Conservation (phyloP, 2,888 invertebrate species). For the Willowsia nigromaculata region DNA sequence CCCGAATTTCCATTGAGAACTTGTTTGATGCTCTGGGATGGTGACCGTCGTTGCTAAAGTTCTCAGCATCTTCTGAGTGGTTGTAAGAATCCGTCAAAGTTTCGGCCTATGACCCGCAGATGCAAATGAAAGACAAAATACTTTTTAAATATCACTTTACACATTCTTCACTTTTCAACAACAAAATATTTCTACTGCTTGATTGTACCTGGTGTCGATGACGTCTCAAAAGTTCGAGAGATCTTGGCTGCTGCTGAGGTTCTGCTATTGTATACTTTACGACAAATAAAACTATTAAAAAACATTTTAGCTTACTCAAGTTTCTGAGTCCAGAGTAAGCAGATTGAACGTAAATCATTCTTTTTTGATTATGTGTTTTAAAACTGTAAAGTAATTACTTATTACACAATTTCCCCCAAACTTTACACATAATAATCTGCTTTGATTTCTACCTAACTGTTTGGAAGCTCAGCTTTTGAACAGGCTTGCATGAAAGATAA, state of each 20-base stretch:
- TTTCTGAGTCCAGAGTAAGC: background rate
- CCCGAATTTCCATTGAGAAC: background rate
- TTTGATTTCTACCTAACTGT: background rate
- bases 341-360: background rate
- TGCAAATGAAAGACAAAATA: background rate
- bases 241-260: background rate
- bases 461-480: background rate
- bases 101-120: background rate
- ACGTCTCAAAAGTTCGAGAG: background rate
- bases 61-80: conserved; percentile 6
- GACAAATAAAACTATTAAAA: background rate
- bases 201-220: background rate
- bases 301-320: background rate
- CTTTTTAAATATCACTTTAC: background rate
- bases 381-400: background rate
- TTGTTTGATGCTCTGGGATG: background rate
- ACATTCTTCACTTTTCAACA: background rate
- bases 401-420: background rate
- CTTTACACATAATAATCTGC: background rate
- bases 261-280: background rate
- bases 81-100: background rate
- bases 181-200: background rate
- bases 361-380: background rate
- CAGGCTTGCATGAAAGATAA: too few species aligned
- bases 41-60: background rate